These are phyloP conservation scores for Scrobipalpa costella DNA, from an alignment of 2,888 invertebrate species.

Conservation along the genomic window DNA sequence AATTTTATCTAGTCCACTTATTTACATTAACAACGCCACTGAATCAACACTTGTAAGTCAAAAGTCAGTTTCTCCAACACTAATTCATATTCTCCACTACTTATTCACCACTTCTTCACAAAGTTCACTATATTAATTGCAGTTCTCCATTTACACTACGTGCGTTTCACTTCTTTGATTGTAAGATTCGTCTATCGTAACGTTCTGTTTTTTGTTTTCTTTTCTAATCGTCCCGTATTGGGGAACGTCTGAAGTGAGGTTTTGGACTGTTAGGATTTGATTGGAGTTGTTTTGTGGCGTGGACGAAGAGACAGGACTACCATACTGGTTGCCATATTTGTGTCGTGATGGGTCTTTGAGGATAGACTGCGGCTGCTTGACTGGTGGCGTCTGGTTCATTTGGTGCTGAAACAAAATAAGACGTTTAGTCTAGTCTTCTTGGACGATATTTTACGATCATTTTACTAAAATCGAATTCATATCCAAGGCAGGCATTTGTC, in stretches of 20 bases:
- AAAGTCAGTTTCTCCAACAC: slow-evolving; percentile 18
- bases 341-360: slow-evolving; percentile 83
- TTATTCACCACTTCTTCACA: slow-evolving; percentile 1
- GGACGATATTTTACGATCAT: too few species aligned
- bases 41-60: slow-evolving; percentile 16
- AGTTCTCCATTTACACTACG: slow-evolving; percentile 54
- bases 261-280: slow-evolving; percentile 83
- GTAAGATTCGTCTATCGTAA: slow-evolving; percentile 73
- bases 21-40: slow-evolving; percentile 50
- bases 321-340: slow-evolving; percentile 79
- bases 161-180: slow-evolving; percentile 74
- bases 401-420: slow-evolving; percentile 64
- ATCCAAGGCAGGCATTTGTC: too few species aligned
- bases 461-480: too few species aligned
- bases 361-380: slow-evolving; percentile 83
- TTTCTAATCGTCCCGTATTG: slow-evolving; percentile 79
- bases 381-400: slow-evolving; percentile 61
- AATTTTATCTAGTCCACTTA: slow-evolving; percentile 64
- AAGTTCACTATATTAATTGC: slow-evolving; percentile 32
- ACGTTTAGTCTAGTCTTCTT: slow-evolving; percentile 16
- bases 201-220: slow-evolving; percentile 76
- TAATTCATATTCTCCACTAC: slow-evolving; percentile 13
- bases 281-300: slow-evolving; percentile 70
- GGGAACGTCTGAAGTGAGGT: slow-evolving; percentile 73
- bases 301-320: slow-evolving; percentile 69